These are phyloP conservation scores for Oeneis ivallda DNA, from an alignment of 2,888 invertebrate genomes.

Conservation along the genomic window DNA sequence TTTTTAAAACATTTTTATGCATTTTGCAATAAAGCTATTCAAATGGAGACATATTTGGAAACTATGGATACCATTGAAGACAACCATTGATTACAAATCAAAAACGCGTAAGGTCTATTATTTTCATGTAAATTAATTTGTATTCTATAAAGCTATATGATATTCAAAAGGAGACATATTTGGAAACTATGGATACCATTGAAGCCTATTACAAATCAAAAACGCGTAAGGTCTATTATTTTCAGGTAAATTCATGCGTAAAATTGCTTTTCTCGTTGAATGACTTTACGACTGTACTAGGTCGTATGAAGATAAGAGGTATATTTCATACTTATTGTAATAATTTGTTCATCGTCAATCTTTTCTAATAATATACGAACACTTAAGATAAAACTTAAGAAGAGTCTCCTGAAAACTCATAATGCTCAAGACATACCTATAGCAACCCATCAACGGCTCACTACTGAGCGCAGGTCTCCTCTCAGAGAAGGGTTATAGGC, in stretches of 20 bases:
- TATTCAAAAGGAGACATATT: not conserved
- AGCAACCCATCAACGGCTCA: no score
- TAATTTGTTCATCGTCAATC: not conserved
- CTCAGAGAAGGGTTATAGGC: no score
- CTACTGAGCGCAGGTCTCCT: no score
- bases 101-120: constrained; percentile 19
- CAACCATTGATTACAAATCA: constrained; percentile 14
- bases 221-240: constrained; percentile 24
- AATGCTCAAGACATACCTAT: no score
- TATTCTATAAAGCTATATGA: not conserved
- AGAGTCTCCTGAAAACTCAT: no score
- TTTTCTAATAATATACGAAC: not conserved
- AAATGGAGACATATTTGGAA: not conserved
- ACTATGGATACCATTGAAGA: not conserved
- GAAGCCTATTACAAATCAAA: constrained; percentile 16
- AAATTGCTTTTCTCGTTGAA: constrained; percentile 57
- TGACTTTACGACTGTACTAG: constrained; percentile 48
- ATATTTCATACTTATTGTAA: constrained; percentile 11
- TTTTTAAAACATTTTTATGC: constrained; percentile 16
- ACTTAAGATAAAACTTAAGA: no score
- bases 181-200: not conserved
- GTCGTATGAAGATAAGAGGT: constrained; percentile 28
- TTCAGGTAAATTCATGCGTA: constrained; percentile 49
- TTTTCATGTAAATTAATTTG: constrained; percentile 40
- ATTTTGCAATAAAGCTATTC: constrained; percentile 19